Percentiles rank a stretch among this genome's conserved stretches.
These are phyloP conservation scores for Pterois miles DNA, from an alignment of 2,797 vertebrate genomes.

Conservation along the genomic window DNA sequence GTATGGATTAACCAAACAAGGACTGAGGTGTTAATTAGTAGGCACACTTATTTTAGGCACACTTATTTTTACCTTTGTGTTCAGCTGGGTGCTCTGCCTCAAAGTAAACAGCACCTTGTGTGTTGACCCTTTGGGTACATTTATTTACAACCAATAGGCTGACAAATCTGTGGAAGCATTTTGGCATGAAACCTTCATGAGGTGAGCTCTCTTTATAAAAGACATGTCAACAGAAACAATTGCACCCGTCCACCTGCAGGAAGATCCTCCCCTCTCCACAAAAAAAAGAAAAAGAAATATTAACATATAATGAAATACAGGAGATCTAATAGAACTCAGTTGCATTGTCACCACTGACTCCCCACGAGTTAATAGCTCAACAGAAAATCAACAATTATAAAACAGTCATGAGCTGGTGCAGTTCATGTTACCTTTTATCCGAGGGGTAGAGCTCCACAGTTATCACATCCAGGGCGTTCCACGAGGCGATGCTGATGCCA, in stretches of 20 bases:
- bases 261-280: neutral
- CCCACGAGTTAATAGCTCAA: neutral
- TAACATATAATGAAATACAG: no score
- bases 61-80: neutral
- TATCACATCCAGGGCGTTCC: conserved; percentile 95
- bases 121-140: neutral
- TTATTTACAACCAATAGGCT: neutral
- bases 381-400: neutral
- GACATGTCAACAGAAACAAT: neutral
- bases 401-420: neutral
- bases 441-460: conserved; percentile 98
- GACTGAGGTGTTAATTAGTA: neutral
- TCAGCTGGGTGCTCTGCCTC: neutral
- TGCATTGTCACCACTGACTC: neutral
- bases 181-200: neutral
- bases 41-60: no score
- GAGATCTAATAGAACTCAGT: no score
- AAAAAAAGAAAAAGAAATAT: neutral
- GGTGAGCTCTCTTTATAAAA: neutral
- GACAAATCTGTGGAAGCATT: neutral
- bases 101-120: neutral
- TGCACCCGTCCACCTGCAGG: neutral
- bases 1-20: neutral
- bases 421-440: conserved; percentile 87
- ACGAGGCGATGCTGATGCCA: conserved; percentile 96